These are phyloP conservation scores for Sebastes cheni DNA, from an alignment of 2,797 vertebrate genomes.

Conservation along the genomic window DNA sequence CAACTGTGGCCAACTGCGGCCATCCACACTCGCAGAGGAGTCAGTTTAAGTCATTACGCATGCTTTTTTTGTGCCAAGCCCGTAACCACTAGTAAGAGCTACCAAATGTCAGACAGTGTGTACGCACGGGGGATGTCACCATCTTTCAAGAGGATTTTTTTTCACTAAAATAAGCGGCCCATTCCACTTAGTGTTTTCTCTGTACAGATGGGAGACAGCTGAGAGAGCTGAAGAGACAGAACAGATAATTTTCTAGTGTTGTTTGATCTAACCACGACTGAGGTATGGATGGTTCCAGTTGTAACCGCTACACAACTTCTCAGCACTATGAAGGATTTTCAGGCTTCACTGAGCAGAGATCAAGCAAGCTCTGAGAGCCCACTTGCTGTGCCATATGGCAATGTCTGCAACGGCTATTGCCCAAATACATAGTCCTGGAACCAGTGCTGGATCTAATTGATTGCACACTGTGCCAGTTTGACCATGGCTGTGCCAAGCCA, in stretches of 20 bases:
- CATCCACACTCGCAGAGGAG: constrained; percentile 45
- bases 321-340: constrained; percentile 27
- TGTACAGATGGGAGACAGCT: constrained; percentile 25
- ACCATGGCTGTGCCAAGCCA: constrained; percentile 29
- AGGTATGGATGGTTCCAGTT: constrained; percentile 23
- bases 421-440: constrained; percentile 32
- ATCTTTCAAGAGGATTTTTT: constrained; percentile 24
- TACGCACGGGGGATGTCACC: constrained; percentile 20
- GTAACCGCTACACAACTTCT: constrained; percentile 35
- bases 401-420: constrained; percentile 30
- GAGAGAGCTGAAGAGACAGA: constrained; percentile 11
- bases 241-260: constrained; percentile 1
- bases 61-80: constrained; percentile 54
- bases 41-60: constrained; percentile 55
- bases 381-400: constrained; percentile 37
- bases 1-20: constrained; percentile 58
- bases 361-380: constrained; percentile 29
- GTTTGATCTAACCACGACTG: constrained; percentile 46
- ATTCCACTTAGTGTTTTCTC: constrained; percentile 16
- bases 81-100: constrained; percentile 65
- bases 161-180: constrained; percentile 18
- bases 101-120: constrained; percentile 65
- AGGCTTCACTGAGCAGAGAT: constrained; percentile 27
- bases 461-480: constrained; percentile 37
- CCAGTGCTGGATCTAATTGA: constrained; percentile 42